phyloP scores from a whole-genome alignment of 1,140 invertebrate species.

The Pantala flavescens region DNA sequence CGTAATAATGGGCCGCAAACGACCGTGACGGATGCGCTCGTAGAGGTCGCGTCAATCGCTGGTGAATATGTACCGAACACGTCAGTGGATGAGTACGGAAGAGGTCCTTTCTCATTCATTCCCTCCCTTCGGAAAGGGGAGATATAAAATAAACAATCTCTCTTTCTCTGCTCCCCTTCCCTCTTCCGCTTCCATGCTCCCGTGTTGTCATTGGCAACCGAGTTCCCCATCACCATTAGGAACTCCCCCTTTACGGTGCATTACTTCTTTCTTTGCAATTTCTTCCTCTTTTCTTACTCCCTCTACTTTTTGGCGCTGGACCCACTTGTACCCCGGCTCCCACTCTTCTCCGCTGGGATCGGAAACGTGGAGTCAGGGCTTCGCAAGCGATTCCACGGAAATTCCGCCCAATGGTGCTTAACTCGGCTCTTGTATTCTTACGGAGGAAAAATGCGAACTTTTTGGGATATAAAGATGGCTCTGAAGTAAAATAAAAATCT shows the following conservation, averaged over 20 bases:
- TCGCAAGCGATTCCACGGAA: too few species aligned
- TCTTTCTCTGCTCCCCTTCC: background rate
- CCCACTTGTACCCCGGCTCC: background rate
- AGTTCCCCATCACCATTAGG: background rate
- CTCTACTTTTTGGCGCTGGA: background rate
- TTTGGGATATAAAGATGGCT: too few species aligned
- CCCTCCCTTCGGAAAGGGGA: background rate
- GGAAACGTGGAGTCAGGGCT: background rate
- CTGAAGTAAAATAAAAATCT: too few species aligned
- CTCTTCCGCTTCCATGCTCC: background rate
- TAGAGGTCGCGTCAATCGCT: background rate
- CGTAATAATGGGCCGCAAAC: background rate
- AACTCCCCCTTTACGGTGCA: background rate
- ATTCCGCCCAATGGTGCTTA: too few species aligned
- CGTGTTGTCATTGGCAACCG: conserved; percentile 1
- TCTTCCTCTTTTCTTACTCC: background rate
- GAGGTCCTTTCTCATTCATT: background rate
- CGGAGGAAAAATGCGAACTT: too few species aligned
- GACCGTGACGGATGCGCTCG: background rate
- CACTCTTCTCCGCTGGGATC: background rate
- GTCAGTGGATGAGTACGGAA: background rate
- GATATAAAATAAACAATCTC: conserved; percentile 3
- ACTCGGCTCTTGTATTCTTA: too few species aligned
- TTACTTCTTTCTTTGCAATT: background rate
- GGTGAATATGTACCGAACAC: background rate